Percentiles rank a stretch among this genome's conserved stretches.
These are phyloP conservation scores for Morelia viridis DNA, from an alignment of 2,797 vertebrate species.

Conservation along the genomic window DNA sequence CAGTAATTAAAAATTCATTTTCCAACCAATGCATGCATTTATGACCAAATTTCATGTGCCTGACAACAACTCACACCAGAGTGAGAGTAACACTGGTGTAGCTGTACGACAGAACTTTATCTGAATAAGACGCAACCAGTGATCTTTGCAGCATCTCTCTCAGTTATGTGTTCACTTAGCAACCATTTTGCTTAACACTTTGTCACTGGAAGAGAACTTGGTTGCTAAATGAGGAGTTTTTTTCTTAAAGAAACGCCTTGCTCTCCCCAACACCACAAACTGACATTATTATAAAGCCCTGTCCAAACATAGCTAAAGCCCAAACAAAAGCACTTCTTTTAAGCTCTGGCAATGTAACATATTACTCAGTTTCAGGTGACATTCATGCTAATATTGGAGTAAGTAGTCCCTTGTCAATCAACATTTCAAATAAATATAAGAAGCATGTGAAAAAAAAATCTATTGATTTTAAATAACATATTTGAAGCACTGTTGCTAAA, in stretches of 20 bases:
- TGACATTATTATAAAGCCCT: not conserved
- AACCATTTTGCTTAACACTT: too few relatives aligned
- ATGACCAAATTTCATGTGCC: too few relatives aligned
- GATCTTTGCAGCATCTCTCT: too few relatives aligned
- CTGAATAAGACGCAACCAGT: too few relatives aligned
- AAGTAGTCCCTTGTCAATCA: not conserved
- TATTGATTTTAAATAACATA: not conserved
- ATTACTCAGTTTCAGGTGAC: not conserved
- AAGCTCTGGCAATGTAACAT: not conserved
- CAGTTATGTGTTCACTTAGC: too few relatives aligned
- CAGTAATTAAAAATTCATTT: too few relatives aligned
- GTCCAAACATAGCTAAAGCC: not conserved
- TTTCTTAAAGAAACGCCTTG: not conserved
- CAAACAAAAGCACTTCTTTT: not conserved
- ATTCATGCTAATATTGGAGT: not conserved
- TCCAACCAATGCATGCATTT: too few relatives aligned
- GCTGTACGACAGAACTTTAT: too few relatives aligned
- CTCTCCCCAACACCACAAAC: not conserved
- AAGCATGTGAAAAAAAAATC: not conserved
- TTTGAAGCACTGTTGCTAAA: not conserved
- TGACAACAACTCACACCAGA: too few relatives aligned
- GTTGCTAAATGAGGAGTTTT: not conserved
- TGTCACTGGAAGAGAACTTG: not conserved
- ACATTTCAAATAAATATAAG: not conserved
- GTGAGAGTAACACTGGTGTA: too few relatives aligned